A percentile compares a stretch with the other conserved stretches of the same genome.
phyloP scores from a whole-genome alignment of 2,888 invertebrate species.

The Malachius bipustulatus region DNA sequence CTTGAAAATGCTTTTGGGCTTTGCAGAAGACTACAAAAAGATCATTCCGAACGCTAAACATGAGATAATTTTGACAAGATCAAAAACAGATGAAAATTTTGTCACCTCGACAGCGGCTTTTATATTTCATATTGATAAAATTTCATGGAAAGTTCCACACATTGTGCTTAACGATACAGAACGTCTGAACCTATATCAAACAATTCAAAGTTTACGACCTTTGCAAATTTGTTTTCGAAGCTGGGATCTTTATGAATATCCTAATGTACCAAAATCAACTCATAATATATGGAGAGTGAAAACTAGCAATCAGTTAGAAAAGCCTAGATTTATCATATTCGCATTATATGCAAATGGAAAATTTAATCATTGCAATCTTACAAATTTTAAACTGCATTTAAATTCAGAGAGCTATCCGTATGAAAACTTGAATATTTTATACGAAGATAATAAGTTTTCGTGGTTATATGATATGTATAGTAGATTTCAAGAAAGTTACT shows the following conservation, averaged over 20 bases:
- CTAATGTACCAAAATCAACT: conserved; percentile 25
- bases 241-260: conserved; percentile 33
- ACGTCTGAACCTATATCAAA: conserved; percentile 16
- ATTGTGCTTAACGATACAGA: conserved; percentile 16
- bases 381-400: conserved; percentile 28
- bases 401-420: conserved; percentile 31
- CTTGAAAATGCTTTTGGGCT: too few relatives aligned
- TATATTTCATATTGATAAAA: conserved; percentile 14
- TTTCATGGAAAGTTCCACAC: conserved; percentile 20
- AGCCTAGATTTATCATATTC: conserved; percentile 30
- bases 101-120: too few relatives aligned
- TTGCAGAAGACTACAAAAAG: too few relatives aligned
- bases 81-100: too few relatives aligned
- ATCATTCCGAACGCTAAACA: too few relatives aligned
- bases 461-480: conserved; percentile 22
- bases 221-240: conserved; percentile 24
- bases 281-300: conserved; percentile 28
- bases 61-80: too few relatives aligned
- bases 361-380: conserved; percentile 25
- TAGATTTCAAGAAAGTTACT: conserved; percentile 21
- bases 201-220: conserved; percentile 12
- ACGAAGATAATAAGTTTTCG: conserved; percentile 19
- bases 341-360: conserved; percentile 31
- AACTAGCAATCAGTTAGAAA: conserved; percentile 26
- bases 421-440: conserved; percentile 25